Percentiles rank a stretch among this genome's conserved stretches.
phyloP scores from a whole-genome alignment of 2,113 vertebrate genomes.

The Gila orcuttii region DNA sequence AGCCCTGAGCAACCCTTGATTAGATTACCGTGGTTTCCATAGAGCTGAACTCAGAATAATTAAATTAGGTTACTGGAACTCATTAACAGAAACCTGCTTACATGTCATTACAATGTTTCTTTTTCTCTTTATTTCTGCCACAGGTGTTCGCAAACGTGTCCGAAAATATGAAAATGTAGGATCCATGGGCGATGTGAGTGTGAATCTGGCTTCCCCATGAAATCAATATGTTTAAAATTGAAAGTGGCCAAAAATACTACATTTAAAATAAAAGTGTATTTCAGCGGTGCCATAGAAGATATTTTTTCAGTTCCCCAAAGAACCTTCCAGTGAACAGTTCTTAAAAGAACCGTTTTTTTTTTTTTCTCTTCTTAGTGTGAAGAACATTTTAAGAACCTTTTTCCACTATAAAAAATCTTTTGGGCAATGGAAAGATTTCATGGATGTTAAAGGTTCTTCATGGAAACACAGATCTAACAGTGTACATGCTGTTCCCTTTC shows the following conservation, averaged over 20 bases:
- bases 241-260: background rate
- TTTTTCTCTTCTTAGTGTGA: no score
- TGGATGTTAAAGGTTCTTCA: no score
- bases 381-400: no score
- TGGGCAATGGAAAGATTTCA: no score
- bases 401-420: no score
- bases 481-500: background rate
- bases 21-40: slow-evolving; percentile 57
- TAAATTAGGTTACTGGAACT: slow-evolving; percentile 49
- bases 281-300: no score
- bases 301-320: no score
- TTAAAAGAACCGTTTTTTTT: no score
- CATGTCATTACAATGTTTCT: slow-evolving; percentile 17
- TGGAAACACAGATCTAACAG: no score
- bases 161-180: background rate
- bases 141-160: background rate
- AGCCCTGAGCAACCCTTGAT: slow-evolving; percentile 50
- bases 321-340: no score
- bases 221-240: background rate
- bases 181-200: background rate
- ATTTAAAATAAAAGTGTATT: no score
- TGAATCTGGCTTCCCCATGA: background rate
- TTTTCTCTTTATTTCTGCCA: slow-evolving; percentile 3
- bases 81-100: slow-evolving; percentile 32
- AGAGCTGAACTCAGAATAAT: slow-evolving; percentile 51